phyloP scores from a whole-genome alignment of 2,113 vertebrate genomes.

The Sylvietta virens region DNA sequence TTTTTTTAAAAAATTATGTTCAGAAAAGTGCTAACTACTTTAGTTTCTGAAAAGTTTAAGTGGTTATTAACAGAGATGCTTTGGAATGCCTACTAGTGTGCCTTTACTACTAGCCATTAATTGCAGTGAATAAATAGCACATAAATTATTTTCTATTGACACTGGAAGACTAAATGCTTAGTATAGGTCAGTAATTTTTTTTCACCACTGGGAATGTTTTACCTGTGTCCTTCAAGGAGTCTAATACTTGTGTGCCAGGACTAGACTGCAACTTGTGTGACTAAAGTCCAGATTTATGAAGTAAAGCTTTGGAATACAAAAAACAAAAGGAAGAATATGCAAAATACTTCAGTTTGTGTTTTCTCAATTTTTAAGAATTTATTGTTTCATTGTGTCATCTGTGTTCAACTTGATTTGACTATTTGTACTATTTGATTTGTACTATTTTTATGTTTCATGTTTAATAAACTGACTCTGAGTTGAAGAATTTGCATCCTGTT shows the following conservation, averaged over 20 bases:
- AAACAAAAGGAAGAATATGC: not conserved
- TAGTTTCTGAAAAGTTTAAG: not conserved
- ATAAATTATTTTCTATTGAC: not conserved
- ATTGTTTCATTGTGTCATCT: not conserved
- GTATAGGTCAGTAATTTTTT: not conserved
- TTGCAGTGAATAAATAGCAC: not conserved
- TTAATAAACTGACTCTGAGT: not conserved
- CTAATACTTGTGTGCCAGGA: not conserved
- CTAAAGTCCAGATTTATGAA: not conserved
- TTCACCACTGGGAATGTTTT: not conserved
- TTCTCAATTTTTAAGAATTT: not conserved
- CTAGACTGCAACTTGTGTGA: not conserved
- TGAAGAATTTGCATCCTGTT: not conserved
- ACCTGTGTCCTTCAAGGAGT: not conserved
- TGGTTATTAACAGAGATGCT: not conserved
- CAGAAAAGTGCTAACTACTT: not conserved
- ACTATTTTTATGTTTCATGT: not conserved
- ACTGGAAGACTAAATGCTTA: not conserved
- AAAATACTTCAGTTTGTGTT: not conserved
- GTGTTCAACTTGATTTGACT: not conserved
- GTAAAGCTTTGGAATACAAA: not conserved
- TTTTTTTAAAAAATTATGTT: not conserved
- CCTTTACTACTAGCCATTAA: not conserved
- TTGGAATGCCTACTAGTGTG: not conserved
- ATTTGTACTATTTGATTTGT: too few relatives aligned